A percentile compares a stretch with the other conserved stretches of the same genome.
Evolutionary conservation across 2,797 vertebrate genomes (phyloP).

Genomic region (Myotis findleyi): DNA sequence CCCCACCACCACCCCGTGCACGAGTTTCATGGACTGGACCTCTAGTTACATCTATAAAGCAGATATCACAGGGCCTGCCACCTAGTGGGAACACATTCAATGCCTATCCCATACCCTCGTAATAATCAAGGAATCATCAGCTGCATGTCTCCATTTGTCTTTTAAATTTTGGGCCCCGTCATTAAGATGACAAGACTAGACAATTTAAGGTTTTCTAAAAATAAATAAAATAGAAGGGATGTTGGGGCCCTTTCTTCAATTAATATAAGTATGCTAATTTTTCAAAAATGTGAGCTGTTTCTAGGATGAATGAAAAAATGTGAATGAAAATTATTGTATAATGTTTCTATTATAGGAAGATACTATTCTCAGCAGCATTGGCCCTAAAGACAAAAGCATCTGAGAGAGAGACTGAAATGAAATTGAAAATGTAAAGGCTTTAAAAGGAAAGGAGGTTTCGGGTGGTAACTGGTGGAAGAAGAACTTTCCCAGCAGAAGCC

Average conservation of each 20-base stretch:
- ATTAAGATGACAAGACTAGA: background rate
- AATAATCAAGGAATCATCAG: background rate
- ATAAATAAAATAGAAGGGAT: background rate
- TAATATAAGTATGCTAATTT: background rate
- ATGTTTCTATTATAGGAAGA: conserved; percentile 11
- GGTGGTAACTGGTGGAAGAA: background rate
- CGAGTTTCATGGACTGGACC: no score
- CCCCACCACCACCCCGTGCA: no score
- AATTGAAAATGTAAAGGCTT: conserved; percentile 6
- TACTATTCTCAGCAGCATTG: background rate
- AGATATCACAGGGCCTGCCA: background rate
- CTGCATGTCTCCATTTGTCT: background rate
- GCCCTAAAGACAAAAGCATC: background rate
- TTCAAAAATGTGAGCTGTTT: conserved; percentile 38
- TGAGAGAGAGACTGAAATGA: background rate
- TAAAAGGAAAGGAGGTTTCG: background rate
- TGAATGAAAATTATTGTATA: conserved; percentile 22
- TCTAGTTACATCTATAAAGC: background rate
- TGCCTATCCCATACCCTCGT: background rate
- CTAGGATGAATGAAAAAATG: conserved; percentile 5
- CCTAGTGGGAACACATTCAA: background rate
- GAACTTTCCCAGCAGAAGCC: background rate
- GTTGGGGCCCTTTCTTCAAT: background rate
- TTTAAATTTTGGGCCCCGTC: background rate
- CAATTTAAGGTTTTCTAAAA: background rate